Conservation (phyloP, 2,797 vertebrate species). For the Euthynnus affinis region DNA sequence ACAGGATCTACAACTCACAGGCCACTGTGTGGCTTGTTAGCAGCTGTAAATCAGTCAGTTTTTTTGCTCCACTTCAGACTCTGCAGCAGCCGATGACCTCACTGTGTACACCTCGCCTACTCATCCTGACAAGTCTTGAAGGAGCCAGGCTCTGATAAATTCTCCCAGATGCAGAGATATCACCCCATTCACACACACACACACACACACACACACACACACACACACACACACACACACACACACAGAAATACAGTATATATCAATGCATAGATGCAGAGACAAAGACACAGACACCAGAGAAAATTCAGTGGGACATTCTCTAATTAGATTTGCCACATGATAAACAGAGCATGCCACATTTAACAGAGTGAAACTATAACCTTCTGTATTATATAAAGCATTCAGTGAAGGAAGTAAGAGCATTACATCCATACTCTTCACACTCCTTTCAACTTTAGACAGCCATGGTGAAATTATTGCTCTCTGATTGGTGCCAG, state of each 20-base stretch:
- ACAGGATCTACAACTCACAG: slow-evolving; percentile 39
- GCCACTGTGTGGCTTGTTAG: slow-evolving; percentile 68
- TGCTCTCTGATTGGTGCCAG: slow-evolving; percentile 35
- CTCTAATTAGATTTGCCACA: slow-evolving; percentile 29
- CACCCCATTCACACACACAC: slow-evolving; percentile 23
- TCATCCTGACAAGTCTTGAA: slow-evolving; percentile 75
- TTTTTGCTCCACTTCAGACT: slow-evolving; percentile 44
- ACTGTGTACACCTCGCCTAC: slow-evolving; percentile 62
- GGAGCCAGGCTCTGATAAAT: slow-evolving; percentile 73
- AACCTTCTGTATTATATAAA: background rate
- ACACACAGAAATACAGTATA: background rate
- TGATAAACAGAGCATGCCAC: slow-evolving; percentile 25
- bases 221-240: slow-evolving; percentile 24
- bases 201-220: background rate
- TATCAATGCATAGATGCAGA: slow-evolving; percentile 4
- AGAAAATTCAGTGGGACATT: slow-evolving; percentile 27
- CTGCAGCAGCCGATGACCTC: slow-evolving; percentile 75
- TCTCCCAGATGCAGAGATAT: slow-evolving; percentile 82
- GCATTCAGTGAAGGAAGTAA: slow-evolving; percentile 33
- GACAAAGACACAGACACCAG: slow-evolving; percentile 21
- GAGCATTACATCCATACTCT: slow-evolving; percentile 17
- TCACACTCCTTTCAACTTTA: slow-evolving; percentile 25
- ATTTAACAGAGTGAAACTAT: slow-evolving; percentile 62
- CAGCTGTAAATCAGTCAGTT: slow-evolving; percentile 70
- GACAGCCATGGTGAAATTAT: slow-evolving; percentile 41